Conservation (phyloP, 2,113 vertebrate species). For the Chitala chitala region DNA sequence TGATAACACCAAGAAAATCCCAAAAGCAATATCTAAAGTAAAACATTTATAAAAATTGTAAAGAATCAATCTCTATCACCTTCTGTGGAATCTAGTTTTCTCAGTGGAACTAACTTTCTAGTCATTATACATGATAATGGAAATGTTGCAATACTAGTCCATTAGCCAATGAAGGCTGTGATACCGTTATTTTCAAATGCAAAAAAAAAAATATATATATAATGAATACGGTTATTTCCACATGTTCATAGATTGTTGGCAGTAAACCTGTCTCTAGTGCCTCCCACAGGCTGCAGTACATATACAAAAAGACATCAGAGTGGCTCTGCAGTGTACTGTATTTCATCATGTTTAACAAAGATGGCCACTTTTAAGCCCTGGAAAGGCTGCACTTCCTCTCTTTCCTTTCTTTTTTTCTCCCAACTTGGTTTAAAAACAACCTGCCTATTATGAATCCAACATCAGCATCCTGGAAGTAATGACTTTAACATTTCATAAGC, state of each 20-base stretch:
- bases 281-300: slow-evolving; percentile 28
- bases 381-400: neutral
- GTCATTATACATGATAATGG: neutral
- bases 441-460: neutral
- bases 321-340: slow-evolving; percentile 30
- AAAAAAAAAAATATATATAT: too few species aligned
- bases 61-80: neutral
- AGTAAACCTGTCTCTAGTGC: too few species aligned
- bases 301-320: slow-evolving; percentile 6
- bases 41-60: neutral
- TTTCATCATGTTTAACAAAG: slow-evolving; percentile 31
- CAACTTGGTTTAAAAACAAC: neutral
- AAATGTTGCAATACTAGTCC: neutral
- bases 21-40: slow-evolving; percentile 1
- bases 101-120: neutral
- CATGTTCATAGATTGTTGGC: slow-evolving; percentile 35
- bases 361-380: neutral
- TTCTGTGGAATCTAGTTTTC: neutral
- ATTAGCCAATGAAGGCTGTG: too few species aligned
- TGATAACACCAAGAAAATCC: neutral
- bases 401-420: neutral
- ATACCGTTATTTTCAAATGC: too few species aligned
- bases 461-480: neutral
- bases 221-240: slow-evolving; percentile 44
- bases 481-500: neutral